phyloP scores from a whole-genome alignment of 2,888 invertebrate genomes.

The Drosophila infuscata region DNA sequence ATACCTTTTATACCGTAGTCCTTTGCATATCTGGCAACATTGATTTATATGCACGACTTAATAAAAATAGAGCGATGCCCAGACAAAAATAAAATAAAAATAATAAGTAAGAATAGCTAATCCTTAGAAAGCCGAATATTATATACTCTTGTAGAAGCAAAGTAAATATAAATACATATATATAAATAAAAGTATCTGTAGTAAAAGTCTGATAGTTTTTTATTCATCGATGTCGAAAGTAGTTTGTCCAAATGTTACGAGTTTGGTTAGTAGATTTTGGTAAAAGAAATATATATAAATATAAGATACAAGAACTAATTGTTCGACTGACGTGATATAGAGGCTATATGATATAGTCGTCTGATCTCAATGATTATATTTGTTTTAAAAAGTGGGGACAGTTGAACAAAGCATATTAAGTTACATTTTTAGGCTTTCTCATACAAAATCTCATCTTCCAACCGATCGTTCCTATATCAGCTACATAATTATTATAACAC shows the following conservation, averaged over 20 bases:
- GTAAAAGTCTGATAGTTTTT: too few relatives aligned
- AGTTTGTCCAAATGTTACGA: too few relatives aligned
- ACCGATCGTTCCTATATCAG: not conserved
- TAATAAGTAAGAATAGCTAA: not conserved
- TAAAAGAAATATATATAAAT: not conserved
- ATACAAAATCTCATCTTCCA: not conserved
- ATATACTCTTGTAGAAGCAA: not conserved
- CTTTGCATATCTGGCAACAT: slow-evolving; percentile 78
- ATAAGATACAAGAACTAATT: not conserved
- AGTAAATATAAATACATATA: not conserved
- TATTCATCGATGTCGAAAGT: too few relatives aligned
- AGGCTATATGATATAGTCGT: not conserved
- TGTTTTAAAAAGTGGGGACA: too few relatives aligned
- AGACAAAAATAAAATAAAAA: slow-evolving; percentile 54
- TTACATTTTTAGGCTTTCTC: not conserved
- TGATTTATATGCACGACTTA: slow-evolving; percentile 83
- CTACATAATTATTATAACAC: not conserved
- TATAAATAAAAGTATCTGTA: not conserved
- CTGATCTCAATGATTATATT: not conserved
- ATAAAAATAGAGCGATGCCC: slow-evolving; percentile 74
- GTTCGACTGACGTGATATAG: not conserved
- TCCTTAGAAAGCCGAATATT: not conserved
- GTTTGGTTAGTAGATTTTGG: not conserved
- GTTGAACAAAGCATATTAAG: too few relatives aligned
- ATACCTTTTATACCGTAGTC: slow-evolving; percentile 75